Evolutionary conservation across 2,113 vertebrate genomes (phyloP), one percentile per base, ranked within the genome.

Genomic region (Dissostichus mawsoni): DNA sequence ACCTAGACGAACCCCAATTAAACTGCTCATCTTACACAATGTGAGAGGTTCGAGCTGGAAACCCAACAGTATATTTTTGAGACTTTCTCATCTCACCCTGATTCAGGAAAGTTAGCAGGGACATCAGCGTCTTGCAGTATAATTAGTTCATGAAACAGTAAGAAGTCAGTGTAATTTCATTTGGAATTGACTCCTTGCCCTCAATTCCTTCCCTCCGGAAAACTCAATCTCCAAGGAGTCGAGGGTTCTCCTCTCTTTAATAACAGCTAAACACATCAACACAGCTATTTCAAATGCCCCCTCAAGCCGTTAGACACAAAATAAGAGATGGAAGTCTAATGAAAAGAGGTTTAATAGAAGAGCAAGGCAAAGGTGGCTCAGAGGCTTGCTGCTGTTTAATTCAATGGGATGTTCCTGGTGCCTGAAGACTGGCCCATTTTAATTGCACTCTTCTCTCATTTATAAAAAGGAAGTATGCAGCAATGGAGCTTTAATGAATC

Each of bases 271-370:
- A 93, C 88, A 92, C 88, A 91, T 92, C 91, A 89, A 91, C 84
- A 81, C 53, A 29, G 80, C 82, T 86, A 78, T 76, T 85, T 76
- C 79, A 61, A 76, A 87, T 58, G 59, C 65, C 74, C 85, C 81
- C 69, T 67, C 64, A 47, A 90, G 85, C 90, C 62, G 74, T 86
- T 89, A 89, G 64, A 59, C 90, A 80, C 84, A 88, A 90, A 89
- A 83, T 84, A 91, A 87, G 82, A 91, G 88, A 94, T 86, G 80
- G 88, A 89, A 81, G 87, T 79, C 80, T 93, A 92, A 93, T 93
- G 90, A 94, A 94, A 93, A 92, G 90, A 87, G 82, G 84, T 92
- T 92, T 92, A 91, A 91, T 91, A 86, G 86, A 87, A 83, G 89
- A 87, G 85, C 83, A 68, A 83, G 88, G 81, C 90, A 90, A 87